Conservation (phyloP, 1,140 invertebrate genomes). For the Drosophila mauritiana region DNA sequence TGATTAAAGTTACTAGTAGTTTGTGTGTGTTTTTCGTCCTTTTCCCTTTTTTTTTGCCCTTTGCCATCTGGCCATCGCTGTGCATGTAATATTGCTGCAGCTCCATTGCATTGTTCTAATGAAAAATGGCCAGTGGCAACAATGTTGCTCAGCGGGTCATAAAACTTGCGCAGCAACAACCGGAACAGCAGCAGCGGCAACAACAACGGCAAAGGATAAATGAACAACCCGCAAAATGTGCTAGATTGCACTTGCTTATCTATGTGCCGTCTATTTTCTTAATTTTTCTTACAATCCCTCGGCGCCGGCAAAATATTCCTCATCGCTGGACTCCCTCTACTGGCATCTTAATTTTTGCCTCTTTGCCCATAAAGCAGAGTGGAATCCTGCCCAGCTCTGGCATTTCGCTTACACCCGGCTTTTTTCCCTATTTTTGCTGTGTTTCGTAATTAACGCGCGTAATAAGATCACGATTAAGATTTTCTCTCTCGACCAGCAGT, state of each 20-base stretch:
- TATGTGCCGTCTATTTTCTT: constrained; percentile 74
- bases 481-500: constrained; percentile 25
- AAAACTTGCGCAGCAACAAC: constrained; percentile 62
- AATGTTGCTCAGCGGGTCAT: constrained; percentile 74
- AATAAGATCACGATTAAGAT: constrained; percentile 81
- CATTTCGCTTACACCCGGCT: constrained; percentile 10
- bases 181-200: constrained; percentile 31
- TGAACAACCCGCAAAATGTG: constrained; percentile 60
- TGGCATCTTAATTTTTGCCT: constrained; percentile 67
- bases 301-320: constrained; percentile 4
- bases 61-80: constrained; percentile 18
- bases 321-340: constrained; percentile 17
- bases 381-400: constrained; percentile 25
- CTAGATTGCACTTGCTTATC: constrained; percentile 73
- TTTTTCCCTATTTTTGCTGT: constrained; percentile 45
- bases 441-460: constrained; percentile 77
- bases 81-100: constrained; percentile 48
- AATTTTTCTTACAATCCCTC: constrained; percentile 54
- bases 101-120: constrained; percentile 69
- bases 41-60: constrained; percentile 4
- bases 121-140: constrained; percentile 71
- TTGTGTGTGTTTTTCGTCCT: neutral
- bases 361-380: constrained; percentile 49
- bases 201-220: constrained; percentile 24
- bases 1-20: constrained; percentile 34